Base-by-base conservation (phyloP, 2,888 invertebrate genomes). In the Allygus modestus region DNA sequence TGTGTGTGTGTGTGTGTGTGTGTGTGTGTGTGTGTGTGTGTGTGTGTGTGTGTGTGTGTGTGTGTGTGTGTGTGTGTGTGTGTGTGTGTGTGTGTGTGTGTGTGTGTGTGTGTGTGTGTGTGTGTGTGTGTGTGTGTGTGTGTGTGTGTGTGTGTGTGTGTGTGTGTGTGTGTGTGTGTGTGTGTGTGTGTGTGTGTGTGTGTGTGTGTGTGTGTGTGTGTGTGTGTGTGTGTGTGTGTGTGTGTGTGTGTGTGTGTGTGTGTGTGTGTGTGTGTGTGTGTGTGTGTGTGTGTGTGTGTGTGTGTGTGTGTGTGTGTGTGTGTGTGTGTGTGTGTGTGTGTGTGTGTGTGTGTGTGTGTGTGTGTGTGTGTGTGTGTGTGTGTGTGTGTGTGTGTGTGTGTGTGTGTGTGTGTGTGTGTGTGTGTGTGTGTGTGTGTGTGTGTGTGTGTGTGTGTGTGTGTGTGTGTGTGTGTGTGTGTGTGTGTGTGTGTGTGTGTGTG, bases 281-380 rank as follows among this genome's bases (percentile, higher is more conserved):
- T 77, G 77, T 77, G 77, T 77, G 77, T 77, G 77, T 77, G 77
- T 77, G 77, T 77, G 77, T 77, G 77, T 77, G 77, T 77, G 77
- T 43, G 77, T 77, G 77, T 43, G 77, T 77, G 77, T 43, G 77
- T 77, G 77, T 77, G 77, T 77, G 77, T 77, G 77, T 77, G 77
- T 77, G 77, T 77, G 77, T 77, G 77, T 77, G 77, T 77, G 77
- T 77, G 77, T 43, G 77, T 43, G 77, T 43, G 77, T 77, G 77
- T 77, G 77, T 77, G 77, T 77, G 77, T 46, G 77, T 46, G 46
- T 77, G 41, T 77, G 77, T 77, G 41, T 46, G 77, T 77, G 46
- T 77, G 77, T 77, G 43, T 46, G 46, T 77, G 77, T 77, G 77
- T 77, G 77, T 46, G 41, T 77, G 77, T 77, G 77, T 77, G 77